A percentile compares a stretch with the other conserved stretches of the same genome.
phyloP scores from a whole-genome alignment of 1,140 invertebrate species.

The Glomeris maerens region DNA sequence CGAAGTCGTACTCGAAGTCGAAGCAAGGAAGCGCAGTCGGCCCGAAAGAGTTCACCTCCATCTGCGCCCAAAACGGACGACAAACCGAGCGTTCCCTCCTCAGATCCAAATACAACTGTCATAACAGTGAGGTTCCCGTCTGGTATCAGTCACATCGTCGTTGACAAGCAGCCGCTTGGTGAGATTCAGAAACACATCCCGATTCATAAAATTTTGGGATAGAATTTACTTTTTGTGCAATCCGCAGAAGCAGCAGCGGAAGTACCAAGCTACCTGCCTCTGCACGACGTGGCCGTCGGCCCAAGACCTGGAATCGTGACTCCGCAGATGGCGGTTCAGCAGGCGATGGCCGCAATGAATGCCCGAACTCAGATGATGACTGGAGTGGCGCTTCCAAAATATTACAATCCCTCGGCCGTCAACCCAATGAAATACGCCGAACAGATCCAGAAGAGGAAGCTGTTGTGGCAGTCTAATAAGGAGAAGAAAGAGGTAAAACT shows the following conservation, averaged over 20 bases:
- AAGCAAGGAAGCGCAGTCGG: background rate
- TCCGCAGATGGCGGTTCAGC: constrained; percentile 11
- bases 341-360: constrained; percentile 13
- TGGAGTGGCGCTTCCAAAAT: constrained; percentile 36
- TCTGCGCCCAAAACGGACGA: background rate
- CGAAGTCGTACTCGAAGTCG: background rate
- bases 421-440: constrained; percentile 72
- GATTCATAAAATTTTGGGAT: background rate
- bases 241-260: background rate
- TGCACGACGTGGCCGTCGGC: background rate
- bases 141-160: background rate
- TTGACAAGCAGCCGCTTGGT: no score
- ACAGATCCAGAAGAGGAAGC: constrained; percentile 73
- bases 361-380: constrained; percentile 9
- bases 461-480: constrained; percentile 55
- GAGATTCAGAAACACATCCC: background rate
- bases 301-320: background rate
- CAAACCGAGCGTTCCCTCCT: background rate
- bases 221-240: background rate
- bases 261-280: constrained; percentile 8
- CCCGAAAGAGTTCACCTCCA: background rate
- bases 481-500: constrained; percentile 40
- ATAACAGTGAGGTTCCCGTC: background rate
- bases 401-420: constrained; percentile 65
- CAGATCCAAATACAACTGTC: background rate